Conservation (phyloP, 2,113 vertebrate genomes). For the Trematomus loennbergii region DNA sequence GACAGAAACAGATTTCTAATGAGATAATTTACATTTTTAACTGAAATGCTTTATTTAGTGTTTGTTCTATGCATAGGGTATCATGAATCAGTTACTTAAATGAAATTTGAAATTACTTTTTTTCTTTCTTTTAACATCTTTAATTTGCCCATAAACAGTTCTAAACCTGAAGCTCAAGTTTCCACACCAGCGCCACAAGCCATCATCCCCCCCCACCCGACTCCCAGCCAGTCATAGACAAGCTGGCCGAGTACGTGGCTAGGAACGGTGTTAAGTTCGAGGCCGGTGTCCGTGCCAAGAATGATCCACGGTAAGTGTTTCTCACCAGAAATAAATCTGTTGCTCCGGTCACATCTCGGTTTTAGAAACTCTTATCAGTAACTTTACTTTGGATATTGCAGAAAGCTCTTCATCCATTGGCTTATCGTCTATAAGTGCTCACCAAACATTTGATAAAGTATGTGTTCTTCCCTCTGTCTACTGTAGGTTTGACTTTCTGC, state of each 20-base stretch:
- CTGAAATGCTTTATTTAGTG: not conserved
- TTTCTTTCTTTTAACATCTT: not conserved
- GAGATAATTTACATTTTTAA: not conserved
- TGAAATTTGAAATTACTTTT: not conserved
- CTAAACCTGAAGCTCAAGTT: slow-evolving; percentile 57
- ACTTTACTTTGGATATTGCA: slow-evolving; percentile 14
- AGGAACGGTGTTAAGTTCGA: slow-evolving; percentile 97
- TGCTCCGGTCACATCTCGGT: not conserved
- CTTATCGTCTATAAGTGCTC: slow-evolving; percentile 37
- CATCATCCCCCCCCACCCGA: slow-evolving; percentile 98
- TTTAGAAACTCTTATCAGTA: slow-evolving; percentile 31
- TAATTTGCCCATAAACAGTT: slow-evolving; percentile 39
- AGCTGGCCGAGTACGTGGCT: slow-evolving; percentile 95
- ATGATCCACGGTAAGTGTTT: slow-evolving; percentile 91
- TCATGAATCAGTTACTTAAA: not conserved
- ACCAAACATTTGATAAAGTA: slow-evolving; percentile 25
- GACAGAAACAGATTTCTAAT: not conserved
- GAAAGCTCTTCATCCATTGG: slow-evolving; percentile 31
- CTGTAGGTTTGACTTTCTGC: slow-evolving; percentile 95
- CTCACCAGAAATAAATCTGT: slow-evolving; percentile 48
- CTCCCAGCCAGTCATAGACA: slow-evolving; percentile 98
- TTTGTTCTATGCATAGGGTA: not conserved
- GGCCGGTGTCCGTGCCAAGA: slow-evolving; percentile 96
- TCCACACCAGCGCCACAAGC: slow-evolving; percentile 68
- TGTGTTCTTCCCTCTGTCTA: slow-evolving; percentile 38